Evolutionary conservation across 2,113 vertebrate species (phyloP).

Genomic region (Scolopax mira): DNA sequence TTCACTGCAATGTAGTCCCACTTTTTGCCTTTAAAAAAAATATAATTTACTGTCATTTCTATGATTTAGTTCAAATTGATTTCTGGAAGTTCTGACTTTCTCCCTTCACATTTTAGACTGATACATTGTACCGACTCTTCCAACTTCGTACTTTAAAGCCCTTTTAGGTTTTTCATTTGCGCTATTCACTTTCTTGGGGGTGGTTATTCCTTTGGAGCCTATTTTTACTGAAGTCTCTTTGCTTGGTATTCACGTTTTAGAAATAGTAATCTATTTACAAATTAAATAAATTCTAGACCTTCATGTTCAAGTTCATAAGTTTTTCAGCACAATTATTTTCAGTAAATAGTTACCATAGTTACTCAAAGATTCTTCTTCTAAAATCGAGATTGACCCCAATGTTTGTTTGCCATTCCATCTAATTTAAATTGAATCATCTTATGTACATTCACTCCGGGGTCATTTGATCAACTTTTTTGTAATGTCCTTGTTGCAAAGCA

Average conservation of each 20-base stretch:
- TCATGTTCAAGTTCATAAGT: not conserved
- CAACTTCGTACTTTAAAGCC: not conserved
- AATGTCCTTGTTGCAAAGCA: not conserved
- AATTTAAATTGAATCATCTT: not conserved
- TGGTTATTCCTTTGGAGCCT: not conserved
- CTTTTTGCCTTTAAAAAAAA: not conserved
- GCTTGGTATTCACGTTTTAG: not conserved
- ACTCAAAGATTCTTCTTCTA: not conserved
- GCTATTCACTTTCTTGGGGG: not conserved
- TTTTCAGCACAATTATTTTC: slow-evolving; percentile 20
- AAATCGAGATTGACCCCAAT: not conserved
- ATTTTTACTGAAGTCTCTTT: not conserved
- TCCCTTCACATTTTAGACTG: not conserved
- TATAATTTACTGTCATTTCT: not conserved
- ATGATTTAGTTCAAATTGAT: not conserved
- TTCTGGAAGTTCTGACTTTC: not conserved
- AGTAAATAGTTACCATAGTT: slow-evolving; percentile 36
- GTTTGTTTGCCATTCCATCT: not conserved
- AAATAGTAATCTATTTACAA: not conserved
- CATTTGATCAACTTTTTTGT: not conserved
- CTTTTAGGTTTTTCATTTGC: not conserved
- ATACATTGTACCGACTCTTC: not conserved
- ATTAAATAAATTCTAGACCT: not conserved
- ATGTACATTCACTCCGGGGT: not conserved
- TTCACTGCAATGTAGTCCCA: not conserved